phyloP scores from a whole-genome alignment of 2,113 vertebrate species.

The Empidonax alnorum region DNA sequence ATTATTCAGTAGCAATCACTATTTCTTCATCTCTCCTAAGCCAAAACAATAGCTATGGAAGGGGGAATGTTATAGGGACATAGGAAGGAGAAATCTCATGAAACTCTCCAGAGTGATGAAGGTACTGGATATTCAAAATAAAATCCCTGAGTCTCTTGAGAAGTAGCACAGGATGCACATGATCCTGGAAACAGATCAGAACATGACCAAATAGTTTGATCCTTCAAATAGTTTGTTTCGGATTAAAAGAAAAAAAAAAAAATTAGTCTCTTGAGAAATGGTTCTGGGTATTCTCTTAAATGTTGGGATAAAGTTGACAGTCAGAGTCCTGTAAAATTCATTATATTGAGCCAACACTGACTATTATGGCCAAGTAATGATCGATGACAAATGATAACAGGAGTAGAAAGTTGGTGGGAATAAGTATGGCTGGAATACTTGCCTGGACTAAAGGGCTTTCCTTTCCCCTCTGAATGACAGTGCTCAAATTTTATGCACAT shows the following conservation, averaged over 20 bases:
- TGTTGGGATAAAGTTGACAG: background rate
- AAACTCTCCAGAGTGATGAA: background rate
- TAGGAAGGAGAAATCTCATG: background rate
- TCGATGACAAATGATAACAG: background rate
- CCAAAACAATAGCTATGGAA: background rate
- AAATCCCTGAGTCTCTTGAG: background rate
- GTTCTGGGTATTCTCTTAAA: background rate
- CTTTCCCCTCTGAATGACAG: background rate
- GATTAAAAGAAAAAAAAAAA: background rate
- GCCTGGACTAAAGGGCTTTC: background rate
- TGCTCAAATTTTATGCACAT: background rate
- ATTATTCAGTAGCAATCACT: background rate
- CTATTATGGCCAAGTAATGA: background rate
- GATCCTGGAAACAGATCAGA: background rate
- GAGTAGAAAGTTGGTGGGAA: background rate
- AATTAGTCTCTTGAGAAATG: background rate
- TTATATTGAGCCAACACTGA: background rate
- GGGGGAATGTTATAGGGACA: accelerated
- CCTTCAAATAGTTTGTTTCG: background rate
- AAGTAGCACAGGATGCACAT: background rate
- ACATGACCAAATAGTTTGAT: background rate
- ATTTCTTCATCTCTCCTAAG: background rate
- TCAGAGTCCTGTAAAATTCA: background rate
- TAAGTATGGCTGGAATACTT: background rate
- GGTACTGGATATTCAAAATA: background rate